Conservation (phyloP, 1,140 invertebrate genomes). For the Anoplophora glabripennis region DNA sequence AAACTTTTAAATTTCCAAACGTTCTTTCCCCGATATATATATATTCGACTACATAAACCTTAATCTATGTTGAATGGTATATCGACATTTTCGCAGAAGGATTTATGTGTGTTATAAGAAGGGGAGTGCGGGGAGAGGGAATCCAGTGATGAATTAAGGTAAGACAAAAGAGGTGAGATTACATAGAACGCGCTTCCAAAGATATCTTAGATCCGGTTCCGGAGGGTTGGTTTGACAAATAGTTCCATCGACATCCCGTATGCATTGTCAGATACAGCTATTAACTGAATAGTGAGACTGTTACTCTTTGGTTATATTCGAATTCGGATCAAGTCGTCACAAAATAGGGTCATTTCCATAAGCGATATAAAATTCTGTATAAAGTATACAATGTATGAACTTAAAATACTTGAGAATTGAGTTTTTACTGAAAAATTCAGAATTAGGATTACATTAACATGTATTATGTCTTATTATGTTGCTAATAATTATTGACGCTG, state of each 20-base stretch:
- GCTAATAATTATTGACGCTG: no score
- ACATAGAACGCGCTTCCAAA: slow-evolving; percentile 10
- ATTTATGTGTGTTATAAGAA: slow-evolving; percentile 13
- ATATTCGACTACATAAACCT: slow-evolving; percentile 19
- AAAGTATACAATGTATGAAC: no score
- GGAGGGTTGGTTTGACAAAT: slow-evolving; percentile 14
- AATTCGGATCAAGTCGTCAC: not conserved
- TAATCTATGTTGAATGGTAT: slow-evolving; percentile 20
- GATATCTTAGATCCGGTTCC: slow-evolving; percentile 19
- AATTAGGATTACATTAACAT: no score
- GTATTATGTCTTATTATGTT: no score
- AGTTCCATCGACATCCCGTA: slow-evolving; percentile 10
- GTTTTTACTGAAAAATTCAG: no score
- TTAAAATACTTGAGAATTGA: no score
- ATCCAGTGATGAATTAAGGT: slow-evolving; percentile 16
- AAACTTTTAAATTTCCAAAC: slow-evolving; percentile 16
- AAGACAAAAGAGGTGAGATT: slow-evolving; percentile 19
- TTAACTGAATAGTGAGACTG: slow-evolving; percentile 10
- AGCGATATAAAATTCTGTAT: no score
- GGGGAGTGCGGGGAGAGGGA: not conserved
- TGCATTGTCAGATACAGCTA: slow-evolving; percentile 16
- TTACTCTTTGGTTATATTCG: not conserved
- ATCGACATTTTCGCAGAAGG: slow-evolving; percentile 13
- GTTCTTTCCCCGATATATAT: slow-evolving; percentile 11
- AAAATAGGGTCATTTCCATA: no score